Evolutionary conservation across 1,140 invertebrate genomes (phyloP).

Genomic region (Drosophila repletoides): DNA sequence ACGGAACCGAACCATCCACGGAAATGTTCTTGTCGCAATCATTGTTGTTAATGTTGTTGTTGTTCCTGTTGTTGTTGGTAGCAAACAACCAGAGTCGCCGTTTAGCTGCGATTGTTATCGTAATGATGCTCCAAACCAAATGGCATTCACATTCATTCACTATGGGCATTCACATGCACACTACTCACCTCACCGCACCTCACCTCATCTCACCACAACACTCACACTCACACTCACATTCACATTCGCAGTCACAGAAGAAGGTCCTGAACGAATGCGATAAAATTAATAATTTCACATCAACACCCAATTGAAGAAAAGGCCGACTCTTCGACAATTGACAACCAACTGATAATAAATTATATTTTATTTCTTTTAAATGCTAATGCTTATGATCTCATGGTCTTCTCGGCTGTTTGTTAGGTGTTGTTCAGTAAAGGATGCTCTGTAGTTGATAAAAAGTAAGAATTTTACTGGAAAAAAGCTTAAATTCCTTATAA

Average conservation of each 20-base stretch:
- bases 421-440: no score
- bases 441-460: no score
- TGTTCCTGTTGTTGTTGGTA: background rate
- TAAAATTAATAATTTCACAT: slow-evolving; percentile 79
- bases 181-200: slow-evolving; percentile 44
- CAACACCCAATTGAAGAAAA: slow-evolving; percentile 69
- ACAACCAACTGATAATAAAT: slow-evolving; percentile 77
- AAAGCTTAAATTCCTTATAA: no score
- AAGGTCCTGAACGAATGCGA: slow-evolving; percentile 40
- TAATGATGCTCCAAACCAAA: slow-evolving; percentile 72
- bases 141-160: slow-evolving; percentile 37
- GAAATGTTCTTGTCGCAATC: slow-evolving; percentile 35
- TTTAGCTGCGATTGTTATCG: slow-evolving; percentile 78
- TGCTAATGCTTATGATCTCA: slow-evolving; percentile 53
- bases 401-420: background rate
- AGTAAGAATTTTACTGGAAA: no score
- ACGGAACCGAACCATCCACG: slow-evolving; percentile 44
- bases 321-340: slow-evolving; percentile 26
- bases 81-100: slow-evolving; percentile 43
- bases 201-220: slow-evolving; percentile 29
- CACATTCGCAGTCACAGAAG: no score
- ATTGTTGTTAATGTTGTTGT: background rate
- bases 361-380: slow-evolving; percentile 80
- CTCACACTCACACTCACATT: no score
- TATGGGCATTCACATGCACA: slow-evolving; percentile 55